Conservation (phyloP, 2,797 vertebrate species). For the Myiotriccus ornatus region DNA sequence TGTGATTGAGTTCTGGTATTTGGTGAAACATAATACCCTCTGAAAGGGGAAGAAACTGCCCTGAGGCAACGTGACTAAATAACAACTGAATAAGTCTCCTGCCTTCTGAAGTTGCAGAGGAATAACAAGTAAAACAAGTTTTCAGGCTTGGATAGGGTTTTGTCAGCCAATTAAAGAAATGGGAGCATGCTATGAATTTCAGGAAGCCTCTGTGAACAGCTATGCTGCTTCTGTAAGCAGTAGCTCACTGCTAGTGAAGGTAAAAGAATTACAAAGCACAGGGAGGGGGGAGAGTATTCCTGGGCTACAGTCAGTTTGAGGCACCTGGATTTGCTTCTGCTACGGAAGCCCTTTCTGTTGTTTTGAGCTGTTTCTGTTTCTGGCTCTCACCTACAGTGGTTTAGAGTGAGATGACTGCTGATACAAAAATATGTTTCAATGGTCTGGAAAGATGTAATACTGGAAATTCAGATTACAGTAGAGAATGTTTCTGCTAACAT, state of each 20-base stretch:
- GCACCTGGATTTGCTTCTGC: not conserved
- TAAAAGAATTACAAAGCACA: not conserved
- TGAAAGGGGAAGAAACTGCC: not conserved
- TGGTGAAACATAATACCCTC: not conserved
- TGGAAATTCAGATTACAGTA: not conserved
- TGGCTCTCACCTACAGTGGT: not conserved
- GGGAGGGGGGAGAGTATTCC: not conserved
- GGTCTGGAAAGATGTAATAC: fast-evolving
- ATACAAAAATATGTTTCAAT: not conserved
- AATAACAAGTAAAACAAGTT: not conserved
- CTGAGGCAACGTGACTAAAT: not conserved
- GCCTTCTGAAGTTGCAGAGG: not conserved
- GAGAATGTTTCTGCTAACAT: not conserved
- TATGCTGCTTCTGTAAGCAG: not conserved
- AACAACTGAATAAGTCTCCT: not conserved
- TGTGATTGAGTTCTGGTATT: not conserved
- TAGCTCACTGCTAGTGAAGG: not conserved
- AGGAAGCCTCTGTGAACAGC: not conserved
- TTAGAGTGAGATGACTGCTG: not conserved
- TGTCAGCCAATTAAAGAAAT: not conserved
- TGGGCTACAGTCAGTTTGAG: not conserved
- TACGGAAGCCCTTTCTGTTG: not conserved
- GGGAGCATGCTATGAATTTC: not conserved
- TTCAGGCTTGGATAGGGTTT: not conserved
- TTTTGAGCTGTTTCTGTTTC: no score